phyloP scores from a whole-genome alignment of 2,797 vertebrate species.

The Pachyuromys duprasi region DNA sequence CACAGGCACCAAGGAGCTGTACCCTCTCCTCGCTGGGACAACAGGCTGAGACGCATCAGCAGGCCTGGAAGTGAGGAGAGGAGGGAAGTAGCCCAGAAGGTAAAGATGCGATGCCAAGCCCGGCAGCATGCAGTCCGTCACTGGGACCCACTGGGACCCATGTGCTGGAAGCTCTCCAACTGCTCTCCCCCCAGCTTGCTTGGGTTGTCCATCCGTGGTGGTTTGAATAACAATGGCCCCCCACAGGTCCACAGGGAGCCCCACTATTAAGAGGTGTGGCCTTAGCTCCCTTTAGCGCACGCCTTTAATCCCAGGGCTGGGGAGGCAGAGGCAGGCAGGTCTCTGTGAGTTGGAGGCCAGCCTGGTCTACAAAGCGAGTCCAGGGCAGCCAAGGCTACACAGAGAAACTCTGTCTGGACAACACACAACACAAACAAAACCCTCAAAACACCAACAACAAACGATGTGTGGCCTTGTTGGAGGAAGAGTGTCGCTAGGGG shows the following conservation, averaged over 20 bases:
- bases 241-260: not conserved
- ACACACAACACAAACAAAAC: no score
- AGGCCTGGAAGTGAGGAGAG: not conserved
- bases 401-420: no score
- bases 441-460: no score
- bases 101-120: not conserved
- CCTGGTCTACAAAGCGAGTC: no score
- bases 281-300: no score
- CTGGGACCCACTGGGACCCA: no score
- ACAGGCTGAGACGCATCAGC: fast-evolving
- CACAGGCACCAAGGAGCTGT: not conserved
- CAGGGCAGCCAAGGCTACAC: no score
- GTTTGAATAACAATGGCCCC: not conserved
- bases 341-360: no score
- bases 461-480: not conserved
- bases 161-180: not conserved
- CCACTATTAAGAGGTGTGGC: not conserved
- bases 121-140: not conserved
- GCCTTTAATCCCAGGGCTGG: no score
- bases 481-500: not conserved
- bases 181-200: not conserved
- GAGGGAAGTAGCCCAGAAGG: no score
- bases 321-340: no score
- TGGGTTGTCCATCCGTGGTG: not conserved
- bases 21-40: not conserved